phyloP scores from a whole-genome alignment of 2,888 invertebrate genomes.

The Drosophila silvestris region DNA sequence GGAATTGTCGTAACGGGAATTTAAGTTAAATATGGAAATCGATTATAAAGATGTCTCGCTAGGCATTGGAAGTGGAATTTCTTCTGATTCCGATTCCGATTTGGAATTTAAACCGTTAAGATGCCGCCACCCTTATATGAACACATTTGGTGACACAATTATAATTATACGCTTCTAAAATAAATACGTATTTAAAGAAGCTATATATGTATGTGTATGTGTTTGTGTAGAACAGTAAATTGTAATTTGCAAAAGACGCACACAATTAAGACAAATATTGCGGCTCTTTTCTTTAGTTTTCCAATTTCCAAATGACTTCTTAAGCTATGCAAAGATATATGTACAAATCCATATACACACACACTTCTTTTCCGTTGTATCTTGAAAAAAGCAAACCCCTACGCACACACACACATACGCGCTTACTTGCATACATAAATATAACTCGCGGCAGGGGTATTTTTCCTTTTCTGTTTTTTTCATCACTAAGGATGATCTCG shows the following conservation, averaged over 20 bases:
- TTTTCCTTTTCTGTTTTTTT: slow-evolving; percentile 35
- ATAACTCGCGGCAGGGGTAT: slow-evolving; percentile 5
- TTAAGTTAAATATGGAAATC: neutral
- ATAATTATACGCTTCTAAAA: neutral
- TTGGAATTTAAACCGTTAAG: no score
- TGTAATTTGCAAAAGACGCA: neutral
- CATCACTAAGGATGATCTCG: slow-evolving; percentile 65
- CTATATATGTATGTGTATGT: neutral
- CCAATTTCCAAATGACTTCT: neutral
- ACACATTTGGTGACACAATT: neutral
- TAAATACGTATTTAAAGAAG: neutral
- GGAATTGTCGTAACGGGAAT: neutral
- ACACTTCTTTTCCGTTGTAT: neutral
- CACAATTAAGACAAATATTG: neutral
- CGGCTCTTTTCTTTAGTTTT: neutral
- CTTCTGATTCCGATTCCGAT: neutral
- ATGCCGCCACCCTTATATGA: neutral
- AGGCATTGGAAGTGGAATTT: neutral
- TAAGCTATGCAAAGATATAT: neutral
- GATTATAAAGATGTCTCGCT: no score
- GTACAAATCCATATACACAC: neutral
- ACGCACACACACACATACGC: slow-evolving; percentile 1
- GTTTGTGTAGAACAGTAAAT: neutral
- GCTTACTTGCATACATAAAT: slow-evolving; percentile 14
- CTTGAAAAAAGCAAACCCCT: slow-evolving; percentile 24